Percentiles rank a stretch among this genome's conserved stretches.
Conservation (phyloP, 2,113 vertebrate genomes). For the Megaleporinus macrocephalus region DNA sequence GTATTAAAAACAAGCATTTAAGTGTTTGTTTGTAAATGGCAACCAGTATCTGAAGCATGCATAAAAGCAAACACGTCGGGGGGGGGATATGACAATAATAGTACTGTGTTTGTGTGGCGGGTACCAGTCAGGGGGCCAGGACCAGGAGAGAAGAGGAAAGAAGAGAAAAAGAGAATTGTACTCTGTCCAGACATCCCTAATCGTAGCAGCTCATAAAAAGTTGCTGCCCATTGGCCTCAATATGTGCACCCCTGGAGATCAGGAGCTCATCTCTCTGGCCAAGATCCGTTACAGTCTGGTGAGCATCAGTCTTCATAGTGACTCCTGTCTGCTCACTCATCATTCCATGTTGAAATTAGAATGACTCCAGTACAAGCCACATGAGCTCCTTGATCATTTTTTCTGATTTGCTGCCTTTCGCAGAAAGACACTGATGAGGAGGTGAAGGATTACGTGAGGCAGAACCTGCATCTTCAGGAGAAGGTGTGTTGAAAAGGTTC, state of each 20-base stretch:
- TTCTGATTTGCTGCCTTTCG: conserved; percentile 47
- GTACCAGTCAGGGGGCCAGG: conserved; percentile 85
- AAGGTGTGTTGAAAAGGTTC: conserved; percentile 78
- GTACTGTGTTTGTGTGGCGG: conserved; percentile 15
- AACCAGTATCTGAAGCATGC: too few relatives aligned
- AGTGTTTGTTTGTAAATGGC: too few relatives aligned
- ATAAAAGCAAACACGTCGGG: neutral
- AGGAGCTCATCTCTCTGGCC: conserved; percentile 93
- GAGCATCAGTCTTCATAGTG: conserved; percentile 58
- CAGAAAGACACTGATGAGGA: conserved; percentile 98
- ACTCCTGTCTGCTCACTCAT: neutral
- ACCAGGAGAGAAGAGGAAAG: conserved; percentile 93
- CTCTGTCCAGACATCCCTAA: conserved; percentile 94
- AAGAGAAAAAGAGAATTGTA: conserved; percentile 91
- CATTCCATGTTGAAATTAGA: neutral
- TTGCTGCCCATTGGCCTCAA: conserved; percentile 97
- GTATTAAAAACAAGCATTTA: too few relatives aligned
- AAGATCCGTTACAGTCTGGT: conserved; percentile 91
- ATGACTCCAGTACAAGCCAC: neutral
- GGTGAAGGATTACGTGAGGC: conserved; percentile 90
- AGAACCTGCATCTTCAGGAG: conserved; percentile 93
- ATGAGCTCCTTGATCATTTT: neutral
- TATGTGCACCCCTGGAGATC: conserved; percentile 97
- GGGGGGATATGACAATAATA: neutral
- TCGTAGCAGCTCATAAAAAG: conserved; percentile 94